These are phyloP conservation scores for Sebastes nivosus DNA, from an alignment of 2,797 vertebrate species.

Conservation along the genomic window DNA sequence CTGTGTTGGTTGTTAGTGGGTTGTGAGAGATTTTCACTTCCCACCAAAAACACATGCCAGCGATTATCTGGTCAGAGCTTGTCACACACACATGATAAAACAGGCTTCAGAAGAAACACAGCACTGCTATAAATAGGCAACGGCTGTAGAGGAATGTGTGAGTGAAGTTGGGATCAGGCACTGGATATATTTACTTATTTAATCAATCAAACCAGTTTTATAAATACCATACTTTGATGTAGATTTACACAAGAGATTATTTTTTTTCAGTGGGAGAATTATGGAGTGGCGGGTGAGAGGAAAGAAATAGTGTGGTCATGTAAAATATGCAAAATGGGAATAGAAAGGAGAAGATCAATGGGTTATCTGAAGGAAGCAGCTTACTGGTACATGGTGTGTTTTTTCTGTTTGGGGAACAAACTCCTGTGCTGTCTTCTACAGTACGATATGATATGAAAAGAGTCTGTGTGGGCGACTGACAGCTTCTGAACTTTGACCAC, in stretches of 20 bases:
- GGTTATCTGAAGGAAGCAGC: background rate
- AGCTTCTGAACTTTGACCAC: conserved; percentile 85
- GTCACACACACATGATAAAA: background rate
- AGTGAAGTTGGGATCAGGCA: background rate
- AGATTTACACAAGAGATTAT: background rate
- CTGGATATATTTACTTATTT: conserved; percentile 15
- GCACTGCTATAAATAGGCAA: conserved; percentile 28
- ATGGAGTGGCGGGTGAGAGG: background rate
- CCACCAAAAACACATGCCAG: conserved; percentile 2
- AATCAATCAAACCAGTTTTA: conserved; percentile 8
- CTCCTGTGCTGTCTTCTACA: background rate
- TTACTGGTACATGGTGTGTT: background rate
- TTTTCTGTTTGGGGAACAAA: background rate
- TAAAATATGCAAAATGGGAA: background rate
- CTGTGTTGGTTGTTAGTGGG: background rate
- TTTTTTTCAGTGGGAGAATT: background rate
- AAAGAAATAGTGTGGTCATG: background rate
- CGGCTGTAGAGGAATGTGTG: background rate
- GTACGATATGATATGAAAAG: background rate
- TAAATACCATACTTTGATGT: background rate
- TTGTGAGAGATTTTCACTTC: background rate
- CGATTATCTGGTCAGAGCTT: background rate
- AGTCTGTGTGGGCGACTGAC: background rate
- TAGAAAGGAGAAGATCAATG: background rate
- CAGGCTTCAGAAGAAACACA: background rate